Percentiles rank a stretch among this genome's conserved stretches.
These are phyloP conservation scores for Onychostruthus taczanowskii DNA, from an alignment of 2,113 vertebrate genomes.

Conservation along the genomic window DNA sequence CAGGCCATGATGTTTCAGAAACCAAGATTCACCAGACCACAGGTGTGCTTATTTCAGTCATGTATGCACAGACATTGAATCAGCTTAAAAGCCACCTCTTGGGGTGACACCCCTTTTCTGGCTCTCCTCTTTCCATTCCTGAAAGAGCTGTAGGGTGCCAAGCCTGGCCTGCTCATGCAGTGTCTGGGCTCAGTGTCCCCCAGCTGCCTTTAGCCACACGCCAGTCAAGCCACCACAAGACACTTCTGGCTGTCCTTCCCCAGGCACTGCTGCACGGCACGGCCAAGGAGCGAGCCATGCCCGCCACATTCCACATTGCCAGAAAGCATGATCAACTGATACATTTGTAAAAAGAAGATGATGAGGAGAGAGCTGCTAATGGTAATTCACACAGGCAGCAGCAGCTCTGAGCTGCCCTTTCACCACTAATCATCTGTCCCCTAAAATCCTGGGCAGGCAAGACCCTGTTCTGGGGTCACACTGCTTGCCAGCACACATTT, in stretches of 20 bases:
- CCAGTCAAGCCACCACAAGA: neutral
- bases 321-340: neutral
- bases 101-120: neutral
- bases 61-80: neutral
- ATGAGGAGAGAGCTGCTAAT: neutral
- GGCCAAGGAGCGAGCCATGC: rapidly evolving
- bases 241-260: rapidly evolving
- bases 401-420: neutral
- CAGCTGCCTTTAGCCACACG: neutral
- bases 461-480: neutral
- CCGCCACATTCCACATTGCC: neutral
- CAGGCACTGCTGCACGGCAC: rapidly evolving
- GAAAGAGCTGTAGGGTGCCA: neutral
- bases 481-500: neutral
- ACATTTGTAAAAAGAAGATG: neutral
- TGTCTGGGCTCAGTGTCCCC: neutral
- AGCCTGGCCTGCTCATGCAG: neutral
- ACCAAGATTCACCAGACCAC: neutral
- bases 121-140: neutral
- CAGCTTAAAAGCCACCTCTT: neutral
- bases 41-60: neutral
- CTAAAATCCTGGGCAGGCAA: neutral
- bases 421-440: neutral
- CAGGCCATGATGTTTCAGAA: neutral
- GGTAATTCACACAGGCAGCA: neutral